phyloP scores from a whole-genome alignment of 30 jellyfish, hydroid and myxozoan species.

The Turritopsis rubra region DNA sequence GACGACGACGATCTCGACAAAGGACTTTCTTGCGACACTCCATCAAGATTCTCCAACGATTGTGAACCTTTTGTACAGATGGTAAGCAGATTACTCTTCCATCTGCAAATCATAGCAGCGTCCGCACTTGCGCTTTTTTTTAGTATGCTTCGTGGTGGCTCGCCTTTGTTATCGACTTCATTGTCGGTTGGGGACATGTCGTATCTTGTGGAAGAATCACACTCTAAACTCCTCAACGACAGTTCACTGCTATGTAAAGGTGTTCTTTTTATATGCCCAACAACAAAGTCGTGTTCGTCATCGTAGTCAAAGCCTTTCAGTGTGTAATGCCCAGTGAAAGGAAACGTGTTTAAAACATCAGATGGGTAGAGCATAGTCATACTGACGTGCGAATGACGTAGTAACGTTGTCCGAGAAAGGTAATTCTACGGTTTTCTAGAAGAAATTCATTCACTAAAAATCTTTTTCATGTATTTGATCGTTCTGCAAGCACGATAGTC shows the following conservation, averaged over 20 bases:
- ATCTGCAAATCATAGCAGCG: constrained; percentile 7
- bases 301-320: neutral
- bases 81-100: neutral
- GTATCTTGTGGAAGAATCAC: neutral
- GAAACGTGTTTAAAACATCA: neutral
- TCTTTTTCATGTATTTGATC: neutral
- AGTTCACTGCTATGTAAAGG: neutral
- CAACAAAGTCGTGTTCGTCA: neutral
- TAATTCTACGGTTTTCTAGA: neutral
- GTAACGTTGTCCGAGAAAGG: neutral
- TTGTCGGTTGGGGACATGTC: neutral
- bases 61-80: neutral
- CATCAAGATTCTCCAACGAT: neutral
- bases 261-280: neutral
- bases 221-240: neutral
- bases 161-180: neutral
- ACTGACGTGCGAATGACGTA: neutral
- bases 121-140: constrained; percentile 17
- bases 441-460: neutral
- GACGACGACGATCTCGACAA: neutral
- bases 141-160: constrained; percentile 22
- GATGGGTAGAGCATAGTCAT: constrained; percentile 8
- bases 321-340: neutral
- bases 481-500: neutral
- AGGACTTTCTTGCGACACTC: neutral